Base-by-base conservation (phyloP, 1,140 invertebrate species). In the Heliothis subflexa region DNA sequence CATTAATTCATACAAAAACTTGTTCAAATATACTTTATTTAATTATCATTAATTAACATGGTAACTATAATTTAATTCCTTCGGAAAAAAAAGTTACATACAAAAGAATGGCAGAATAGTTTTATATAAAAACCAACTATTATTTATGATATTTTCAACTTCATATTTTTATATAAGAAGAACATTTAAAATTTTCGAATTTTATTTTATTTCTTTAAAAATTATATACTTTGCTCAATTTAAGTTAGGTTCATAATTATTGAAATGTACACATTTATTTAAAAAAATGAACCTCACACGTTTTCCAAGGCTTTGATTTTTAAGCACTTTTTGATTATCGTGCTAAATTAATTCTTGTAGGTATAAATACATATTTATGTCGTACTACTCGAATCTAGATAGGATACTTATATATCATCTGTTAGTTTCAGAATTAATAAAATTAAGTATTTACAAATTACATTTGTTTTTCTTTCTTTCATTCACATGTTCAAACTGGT, bases 391-490 rank as follows among this genome's bases (percentile, higher is more conserved):
- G 89, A 91, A 91, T 92, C 86, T 93, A 91, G 93, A 94, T 93
- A 93, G 93, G 93, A 88, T 89, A 94, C 91, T 92, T 91, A 91
- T 89, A 89, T 92, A 93, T 93, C 93, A 92, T 92, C 88, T 93
- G 93, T 93, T 94, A 94, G 93, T 94, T 94, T 89, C 91, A 91
- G 90, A 94, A 91, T 92, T 94, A 93, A 93, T 94, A 93, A 94
- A 94, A 93, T 91, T 93, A 94, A 94, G 93, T 88, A 89, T 94
- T 94, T 93, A 93, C 91, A 94, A 93, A 90, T 83, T 18, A 76
- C 70, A 84, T 80, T 83, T 86, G 84, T 90, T 92, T 92, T 85
- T 68, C 61, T 88, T 90, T 74, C 13, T 33, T 68, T 70, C 45
- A 50, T 71, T 50, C 47, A 73, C 2, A 25, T 25, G 21, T 25